Base-by-base conservation (phyloP, 2,113 vertebrate genomes). In the Ammodytes marinus region DNA sequence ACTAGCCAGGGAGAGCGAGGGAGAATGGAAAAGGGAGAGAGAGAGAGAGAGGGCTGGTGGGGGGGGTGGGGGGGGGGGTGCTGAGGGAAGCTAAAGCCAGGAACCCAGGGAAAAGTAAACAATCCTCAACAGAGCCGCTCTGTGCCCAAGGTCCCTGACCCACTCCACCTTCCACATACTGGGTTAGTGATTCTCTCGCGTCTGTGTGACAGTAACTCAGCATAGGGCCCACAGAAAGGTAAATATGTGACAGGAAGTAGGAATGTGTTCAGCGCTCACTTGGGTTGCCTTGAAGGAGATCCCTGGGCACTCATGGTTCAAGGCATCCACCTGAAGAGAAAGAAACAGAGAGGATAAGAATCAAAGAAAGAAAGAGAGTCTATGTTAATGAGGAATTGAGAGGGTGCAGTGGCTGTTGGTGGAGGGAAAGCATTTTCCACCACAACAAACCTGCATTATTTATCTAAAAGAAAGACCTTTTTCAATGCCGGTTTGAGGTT, bases 111-210 rank as follows among this genome's bases (percentile, higher is more conserved):
- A 95, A 27, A 93, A 92, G 92, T 87, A 95, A 95, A 96, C 94
- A 95, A 88, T 76, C 85, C 79, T 89, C 75, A 93, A 96, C 94
- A 96, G 93, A 93, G 92, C 53, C 12, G 73, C 93, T 93, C 93
- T 96, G 94, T 96, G 86, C 88, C 77, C 63, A 47, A 89, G 86
- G 91, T 93, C 91, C 88, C 84, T 94, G 93, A 93, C 88, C 92
- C 80, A 74, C 84, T 81, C 76, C 88, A 69, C 87, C 86, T 80
- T 90, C 82, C 77, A 77, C 88, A 90, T 54, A 83, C 90, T 83
- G 74, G 73, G 61, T 91, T 88, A 90, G 88, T 77, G 78, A 93
- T 91, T 92, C 78, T 79, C 42, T 47, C 9, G 27, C 8, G 27
- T 60, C 64, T 61, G 79, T 74, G 80, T 70, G 66, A 80, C 46